Evolutionary conservation across 1,140 invertebrate species (phyloP).

Genomic region (Brachionus calyciflorus): DNA sequence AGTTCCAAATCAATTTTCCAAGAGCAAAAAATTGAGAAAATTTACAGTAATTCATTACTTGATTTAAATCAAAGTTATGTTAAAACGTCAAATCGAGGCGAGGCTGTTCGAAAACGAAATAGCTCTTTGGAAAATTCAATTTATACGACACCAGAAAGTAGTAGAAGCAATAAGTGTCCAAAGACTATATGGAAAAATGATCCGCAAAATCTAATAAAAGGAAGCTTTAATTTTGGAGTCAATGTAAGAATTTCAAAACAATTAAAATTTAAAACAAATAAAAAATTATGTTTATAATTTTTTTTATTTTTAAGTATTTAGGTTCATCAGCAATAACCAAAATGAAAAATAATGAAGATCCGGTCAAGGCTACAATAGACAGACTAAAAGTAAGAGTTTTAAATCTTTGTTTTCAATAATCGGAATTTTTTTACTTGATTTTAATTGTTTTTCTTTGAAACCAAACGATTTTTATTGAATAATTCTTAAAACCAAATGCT

Average conservation of each 20-base stretch:
- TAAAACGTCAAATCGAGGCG: neutral
- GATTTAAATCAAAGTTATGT: neutral
- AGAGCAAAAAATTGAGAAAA: conserved; percentile 1
- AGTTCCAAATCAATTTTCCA: neutral
- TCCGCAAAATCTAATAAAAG: conserved; percentile 40
- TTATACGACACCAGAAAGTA: neutral
- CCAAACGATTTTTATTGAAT: neutral
- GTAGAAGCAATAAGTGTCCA: neutral
- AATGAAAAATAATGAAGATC: conserved; percentile 9
- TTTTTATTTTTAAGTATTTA: conserved; percentile 18
- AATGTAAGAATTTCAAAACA: conserved; percentile 2
- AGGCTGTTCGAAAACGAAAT: neutral
- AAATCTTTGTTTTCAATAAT: no score
- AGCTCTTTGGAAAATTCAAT: neutral
- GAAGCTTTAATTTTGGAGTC: conserved; percentile 23
- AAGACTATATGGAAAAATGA: conserved; percentile 40
- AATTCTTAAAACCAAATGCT: no score
- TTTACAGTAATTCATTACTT: neutral
- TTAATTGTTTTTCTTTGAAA: neutral
- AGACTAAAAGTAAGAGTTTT: conserved; percentile 21
- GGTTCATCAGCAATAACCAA: conserved; percentile 29
- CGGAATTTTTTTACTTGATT: no score
- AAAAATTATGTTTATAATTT: neutral
- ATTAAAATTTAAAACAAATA: neutral
- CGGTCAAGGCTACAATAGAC: conserved; percentile 31